phyloP scores from a whole-genome alignment of 2,888 invertebrate genomes.

The Rotaria socialis region DNA sequence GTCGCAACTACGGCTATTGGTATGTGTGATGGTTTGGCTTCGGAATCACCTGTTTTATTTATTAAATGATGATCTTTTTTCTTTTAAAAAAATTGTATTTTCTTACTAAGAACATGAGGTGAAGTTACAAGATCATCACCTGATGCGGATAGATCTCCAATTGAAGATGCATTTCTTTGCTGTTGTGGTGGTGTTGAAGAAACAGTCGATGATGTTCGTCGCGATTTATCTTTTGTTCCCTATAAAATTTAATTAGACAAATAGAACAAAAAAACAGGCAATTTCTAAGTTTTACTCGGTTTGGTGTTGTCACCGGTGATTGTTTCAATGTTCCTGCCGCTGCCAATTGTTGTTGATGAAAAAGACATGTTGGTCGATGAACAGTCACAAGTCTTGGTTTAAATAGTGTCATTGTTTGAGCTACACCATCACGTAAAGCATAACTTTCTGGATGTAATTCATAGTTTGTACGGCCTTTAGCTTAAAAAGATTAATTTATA shows the following conservation, averaged over 20 bases:
- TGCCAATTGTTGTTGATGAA: not conserved
- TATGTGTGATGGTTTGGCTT: not conserved
- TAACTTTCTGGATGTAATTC: constrained; percentile 4
- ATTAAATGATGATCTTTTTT: too few species aligned
- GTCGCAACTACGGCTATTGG: not conserved
- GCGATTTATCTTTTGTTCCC: not conserved
- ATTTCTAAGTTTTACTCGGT: not conserved
- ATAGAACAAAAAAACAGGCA: too few species aligned
- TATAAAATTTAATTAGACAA: too few species aligned
- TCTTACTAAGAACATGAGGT: not conserved
- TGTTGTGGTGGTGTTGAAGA: not conserved
- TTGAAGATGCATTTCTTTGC: not conserved
- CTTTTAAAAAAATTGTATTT: not conserved
- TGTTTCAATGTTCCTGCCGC: not conserved
- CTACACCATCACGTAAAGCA: not conserved
- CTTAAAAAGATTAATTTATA: not conserved
- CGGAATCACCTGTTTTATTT: not conserved
- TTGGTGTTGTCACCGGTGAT: not conserved
- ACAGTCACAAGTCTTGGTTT: constrained; percentile 14
- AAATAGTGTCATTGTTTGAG: constrained; percentile 17
- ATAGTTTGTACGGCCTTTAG: constrained; percentile 11
- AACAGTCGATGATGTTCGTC: not conserved
- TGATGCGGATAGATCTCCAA: not conserved
- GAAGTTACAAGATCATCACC: not conserved
- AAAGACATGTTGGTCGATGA: not conserved